Base-by-base conservation (phyloP, 2,797 vertebrate genomes). In the Adrianichthys oophorus region DNA sequence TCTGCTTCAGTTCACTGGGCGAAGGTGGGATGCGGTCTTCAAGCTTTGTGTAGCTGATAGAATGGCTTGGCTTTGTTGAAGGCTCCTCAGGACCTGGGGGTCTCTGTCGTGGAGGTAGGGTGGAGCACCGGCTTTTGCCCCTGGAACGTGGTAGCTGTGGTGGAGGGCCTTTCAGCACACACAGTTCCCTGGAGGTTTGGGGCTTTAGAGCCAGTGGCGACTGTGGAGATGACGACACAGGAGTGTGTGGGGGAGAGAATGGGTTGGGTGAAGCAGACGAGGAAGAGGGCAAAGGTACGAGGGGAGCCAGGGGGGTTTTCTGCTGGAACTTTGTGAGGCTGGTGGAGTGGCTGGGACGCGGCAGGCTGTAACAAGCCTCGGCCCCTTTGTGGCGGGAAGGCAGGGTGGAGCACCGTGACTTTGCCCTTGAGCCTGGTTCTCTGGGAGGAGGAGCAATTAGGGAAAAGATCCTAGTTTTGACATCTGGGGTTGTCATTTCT, bases 391-490 rank as follows among this genome's bases (percentile, higher is more conserved):
- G 83, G 50, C 73, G 82, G 19, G 85, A 87, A 83, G 92, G 92
- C 85, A 93, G 86, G 65, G 92, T 92, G 77, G 87, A 90, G 80
- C 91, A 91, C 44, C 90, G 87, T 55, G 75, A 68, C 71, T 89
- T 90, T 21, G 65, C 73, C 60, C 83, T 90, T 15, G 67, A 62
- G 54, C 65, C 65, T 40, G 60, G 55, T 24, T 90, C 85, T 62
- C 59, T 78, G 42, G 83, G 79, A 42, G 86, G 88, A 66, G 89
- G 86, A 54, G 76, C 90, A 59, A 87, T 88, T 7, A 82, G 68
- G 4, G 79, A 70, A 52, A 81, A 85, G 46, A 63, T 66, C 59
- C 8, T 37, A 5, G 65, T 53, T 52, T 79, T 71, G 41, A 4
- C 42, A 26, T 78, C 68, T 41, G 65, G 43, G 24, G 58, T 6